Conservation (phyloP, 2,113 vertebrate genomes). For the Bubalus kerabau region DNA sequence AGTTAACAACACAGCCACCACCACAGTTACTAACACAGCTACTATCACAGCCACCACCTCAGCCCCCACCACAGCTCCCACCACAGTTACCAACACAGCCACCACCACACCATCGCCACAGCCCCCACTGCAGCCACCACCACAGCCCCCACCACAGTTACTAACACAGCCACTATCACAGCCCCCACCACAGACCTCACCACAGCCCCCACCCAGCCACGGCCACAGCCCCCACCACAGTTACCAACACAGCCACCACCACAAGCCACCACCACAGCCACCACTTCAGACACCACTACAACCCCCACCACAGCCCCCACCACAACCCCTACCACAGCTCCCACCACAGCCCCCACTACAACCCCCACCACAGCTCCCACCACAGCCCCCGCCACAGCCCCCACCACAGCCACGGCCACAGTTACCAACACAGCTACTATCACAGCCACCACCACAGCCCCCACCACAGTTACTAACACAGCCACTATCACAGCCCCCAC, state of each 20-base stretch:
- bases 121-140: accelerated
- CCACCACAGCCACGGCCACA: too few species aligned
- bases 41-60: not conserved
- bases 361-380: too few species aligned
- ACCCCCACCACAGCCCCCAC: too few species aligned
- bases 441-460: too few species aligned
- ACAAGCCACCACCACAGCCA: not conserved
- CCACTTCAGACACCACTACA: too few species aligned
- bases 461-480: accelerated
- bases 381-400: too few species aligned
- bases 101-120: not conserved
- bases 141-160: not conserved
- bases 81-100: too few species aligned
- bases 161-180: accelerated
- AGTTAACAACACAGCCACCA: too few species aligned
- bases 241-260: accelerated
- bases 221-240: not conserved
- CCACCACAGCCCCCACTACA: not conserved
- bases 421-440: too few species aligned
- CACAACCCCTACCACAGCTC: too few species aligned
- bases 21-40: too few species aligned
- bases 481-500: accelerated
- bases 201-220: not conserved
- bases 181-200: too few species aligned
- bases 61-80: not conserved